Percentiles rank a stretch among this genome's conserved stretches.
Conservation (phyloP, 1,140 invertebrate species). For the Eulimnadia texana region DNA sequence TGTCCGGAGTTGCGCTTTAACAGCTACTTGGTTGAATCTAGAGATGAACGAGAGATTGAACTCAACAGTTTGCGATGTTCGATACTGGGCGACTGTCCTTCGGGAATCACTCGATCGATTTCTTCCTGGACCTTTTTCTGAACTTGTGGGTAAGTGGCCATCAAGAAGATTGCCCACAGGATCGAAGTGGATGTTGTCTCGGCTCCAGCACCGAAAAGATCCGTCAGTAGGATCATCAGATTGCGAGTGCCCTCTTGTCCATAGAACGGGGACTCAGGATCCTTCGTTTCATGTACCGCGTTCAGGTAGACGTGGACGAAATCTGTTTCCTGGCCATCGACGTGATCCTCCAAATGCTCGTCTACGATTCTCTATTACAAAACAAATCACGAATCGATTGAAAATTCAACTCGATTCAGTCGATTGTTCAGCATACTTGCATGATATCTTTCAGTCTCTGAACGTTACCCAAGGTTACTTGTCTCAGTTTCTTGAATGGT, state of each 20-base stretch:
- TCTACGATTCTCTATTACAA: background rate
- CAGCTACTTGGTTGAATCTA: no score
- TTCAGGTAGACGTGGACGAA: slow-evolving; percentile 7
- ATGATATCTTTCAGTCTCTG: no score
- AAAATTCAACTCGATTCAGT: no score
- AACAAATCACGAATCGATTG: no score
- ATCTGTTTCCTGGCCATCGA: background rate
- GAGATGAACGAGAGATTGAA: no score
- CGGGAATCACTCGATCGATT: slow-evolving; percentile 57
- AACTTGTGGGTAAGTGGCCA: slow-evolving; percentile 58
- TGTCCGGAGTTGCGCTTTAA: no score
- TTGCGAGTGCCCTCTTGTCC: background rate
- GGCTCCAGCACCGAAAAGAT: slow-evolving; percentile 60
- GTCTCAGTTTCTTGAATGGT: no score
- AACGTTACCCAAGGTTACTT: no score
- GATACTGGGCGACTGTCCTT: slow-evolving; percentile 45
- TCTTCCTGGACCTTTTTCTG: slow-evolving; percentile 63
- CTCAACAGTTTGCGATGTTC: slow-evolving; percentile 41
- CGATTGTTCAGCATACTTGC: no score
- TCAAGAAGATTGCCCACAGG: slow-evolving; percentile 58
- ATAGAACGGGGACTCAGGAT: background rate
- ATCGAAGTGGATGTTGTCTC: slow-evolving; percentile 66
- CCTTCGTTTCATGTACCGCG: background rate
- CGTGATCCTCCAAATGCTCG: background rate
- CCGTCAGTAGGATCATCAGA: slow-evolving; percentile 45